Conservation (phyloP, 2,113 vertebrate species). For the Arenaria interpres region DNA sequence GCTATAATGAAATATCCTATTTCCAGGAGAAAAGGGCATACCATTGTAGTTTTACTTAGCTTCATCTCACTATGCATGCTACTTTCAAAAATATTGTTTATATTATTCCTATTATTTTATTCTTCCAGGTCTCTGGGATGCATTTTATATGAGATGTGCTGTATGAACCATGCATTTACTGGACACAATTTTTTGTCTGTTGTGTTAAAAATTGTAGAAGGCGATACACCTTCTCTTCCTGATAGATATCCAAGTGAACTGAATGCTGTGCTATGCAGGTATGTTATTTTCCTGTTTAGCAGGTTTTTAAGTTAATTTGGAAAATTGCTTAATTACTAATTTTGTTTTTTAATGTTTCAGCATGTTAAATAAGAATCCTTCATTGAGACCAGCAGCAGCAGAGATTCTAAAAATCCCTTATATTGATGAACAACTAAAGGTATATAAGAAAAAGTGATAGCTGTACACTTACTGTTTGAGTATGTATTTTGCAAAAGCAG, state of each 20-base stretch:
- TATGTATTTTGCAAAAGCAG: neutral
- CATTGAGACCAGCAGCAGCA: conserved; percentile 76
- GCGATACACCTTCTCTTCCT: conserved; percentile 80
- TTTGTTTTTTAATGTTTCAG: conserved; percentile 65
- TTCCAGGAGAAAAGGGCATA: neutral
- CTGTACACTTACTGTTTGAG: neutral
- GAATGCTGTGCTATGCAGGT: conserved; percentile 80
- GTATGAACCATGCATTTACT: conserved; percentile 83
- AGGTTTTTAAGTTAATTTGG: neutral
- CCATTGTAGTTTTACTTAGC: neutral
- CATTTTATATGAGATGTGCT: conserved; percentile 88
- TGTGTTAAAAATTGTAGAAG: conserved; percentile 84
- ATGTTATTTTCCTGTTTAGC: neutral
- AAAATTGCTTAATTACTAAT: neutral
- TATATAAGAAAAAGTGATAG: neutral
- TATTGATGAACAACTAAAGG: conserved; percentile 76
- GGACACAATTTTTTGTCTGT: conserved; percentile 84
- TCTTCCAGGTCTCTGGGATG: conserved; percentile 85
- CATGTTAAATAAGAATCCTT: conserved; percentile 82
- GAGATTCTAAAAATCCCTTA: conserved; percentile 78
- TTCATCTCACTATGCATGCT: neutral
- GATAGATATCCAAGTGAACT: conserved; percentile 74
- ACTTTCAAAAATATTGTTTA: neutral
- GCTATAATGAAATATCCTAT: neutral
- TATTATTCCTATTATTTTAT: neutral